phyloP scores from a whole-genome alignment of 2,113 vertebrate genomes.

The Phaetusa simplex region DNA sequence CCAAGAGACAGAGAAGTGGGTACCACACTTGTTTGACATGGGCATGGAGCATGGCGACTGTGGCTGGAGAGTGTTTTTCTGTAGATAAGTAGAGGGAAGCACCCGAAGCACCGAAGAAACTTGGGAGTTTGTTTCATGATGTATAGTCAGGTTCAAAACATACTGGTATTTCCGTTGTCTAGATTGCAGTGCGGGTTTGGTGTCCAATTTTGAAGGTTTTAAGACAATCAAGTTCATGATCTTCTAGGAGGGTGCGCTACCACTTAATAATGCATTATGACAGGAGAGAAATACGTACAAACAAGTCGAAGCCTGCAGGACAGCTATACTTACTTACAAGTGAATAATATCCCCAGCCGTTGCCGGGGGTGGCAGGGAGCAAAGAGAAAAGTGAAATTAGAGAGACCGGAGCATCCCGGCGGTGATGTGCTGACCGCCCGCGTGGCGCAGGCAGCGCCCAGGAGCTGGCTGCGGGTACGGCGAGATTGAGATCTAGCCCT shows the following conservation, averaged over 20 bases:
- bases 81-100: not conserved
- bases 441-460: constrained; percentile 61
- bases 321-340: not conserved
- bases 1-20: not conserved
- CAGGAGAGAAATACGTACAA: not conserved
- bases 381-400: constrained; percentile 32
- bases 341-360: not conserved
- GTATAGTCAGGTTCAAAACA: not conserved
- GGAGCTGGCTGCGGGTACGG: constrained; percentile 61
- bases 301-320: constrained; percentile 12
- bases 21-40: not conserved
- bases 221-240: not conserved
- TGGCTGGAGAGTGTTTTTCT: not conserved
- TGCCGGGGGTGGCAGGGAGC: not conserved
- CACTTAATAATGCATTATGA: not conserved
- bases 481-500: constrained; percentile 22
- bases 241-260: not conserved
- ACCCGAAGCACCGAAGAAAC: not conserved
- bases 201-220: not conserved
- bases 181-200: not conserved
- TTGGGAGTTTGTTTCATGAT: not conserved
- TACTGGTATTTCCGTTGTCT: fast-evolving
- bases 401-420: constrained; percentile 35
- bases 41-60: not conserved
- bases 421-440: constrained; percentile 70